A percentile compares a stretch with the other conserved stretches of the same genome.
phyloP scores from a whole-genome alignment of 2,797 vertebrate species.

The Monodelphis domestica region DNA sequence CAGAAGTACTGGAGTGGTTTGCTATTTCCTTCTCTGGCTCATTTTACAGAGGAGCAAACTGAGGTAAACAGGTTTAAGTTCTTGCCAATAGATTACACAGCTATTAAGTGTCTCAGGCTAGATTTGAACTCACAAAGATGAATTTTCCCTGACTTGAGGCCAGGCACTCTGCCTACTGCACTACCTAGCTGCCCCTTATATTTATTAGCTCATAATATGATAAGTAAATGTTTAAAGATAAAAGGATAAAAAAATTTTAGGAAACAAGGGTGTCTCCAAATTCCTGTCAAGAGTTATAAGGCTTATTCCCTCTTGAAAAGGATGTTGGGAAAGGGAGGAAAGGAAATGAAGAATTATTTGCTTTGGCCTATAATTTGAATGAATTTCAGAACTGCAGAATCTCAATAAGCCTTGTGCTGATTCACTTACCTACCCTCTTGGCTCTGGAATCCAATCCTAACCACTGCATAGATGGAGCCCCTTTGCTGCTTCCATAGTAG shows the following conservation, averaged over 20 bases:
- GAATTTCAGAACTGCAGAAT: background rate
- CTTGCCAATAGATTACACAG: background rate
- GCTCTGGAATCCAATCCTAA: background rate
- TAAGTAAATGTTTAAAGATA: background rate
- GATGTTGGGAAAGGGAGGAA: background rate
- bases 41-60: background rate
- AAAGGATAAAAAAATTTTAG: background rate
- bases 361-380: background rate
- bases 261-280: background rate
- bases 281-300: background rate
- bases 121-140: background rate
- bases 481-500: background rate
- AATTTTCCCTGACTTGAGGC: background rate
- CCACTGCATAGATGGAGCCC: background rate
- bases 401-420: background rate
- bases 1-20: background rate
- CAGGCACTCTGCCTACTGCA: background rate
- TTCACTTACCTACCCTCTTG: background rate
- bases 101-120: background rate
- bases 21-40: background rate
- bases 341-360: background rate
- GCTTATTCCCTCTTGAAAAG: background rate
- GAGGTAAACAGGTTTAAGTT: background rate
- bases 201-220: background rate
- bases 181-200: background rate